Percentiles rank a stretch among this genome's conserved stretches.
These are phyloP conservation scores for Xiphophorus couchianus DNA, from an alignment of 2,113 vertebrate genomes.

Conservation along the genomic window DNA sequence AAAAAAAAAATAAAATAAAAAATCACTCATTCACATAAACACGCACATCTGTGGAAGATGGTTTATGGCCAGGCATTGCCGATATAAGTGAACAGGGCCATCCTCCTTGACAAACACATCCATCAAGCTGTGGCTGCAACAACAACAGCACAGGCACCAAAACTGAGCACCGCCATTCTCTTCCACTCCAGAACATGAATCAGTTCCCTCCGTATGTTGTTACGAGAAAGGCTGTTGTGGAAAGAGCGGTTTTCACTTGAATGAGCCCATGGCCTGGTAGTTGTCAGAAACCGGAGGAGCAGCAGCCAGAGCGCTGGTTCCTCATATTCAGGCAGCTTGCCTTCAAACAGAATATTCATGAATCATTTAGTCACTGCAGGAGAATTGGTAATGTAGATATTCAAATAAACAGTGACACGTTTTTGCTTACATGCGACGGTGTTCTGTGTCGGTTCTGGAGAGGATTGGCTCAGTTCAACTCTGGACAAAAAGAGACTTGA, in stretches of 20 bases:
- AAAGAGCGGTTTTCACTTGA: slow-evolving; percentile 51
- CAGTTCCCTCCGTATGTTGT: slow-evolving; percentile 45
- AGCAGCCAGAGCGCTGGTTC: slow-evolving; percentile 30
- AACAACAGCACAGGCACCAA: slow-evolving; percentile 61
- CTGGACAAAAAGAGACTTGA: slow-evolving; percentile 35
- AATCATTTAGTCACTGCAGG: slow-evolving; percentile 24
- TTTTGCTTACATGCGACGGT: slow-evolving; percentile 15
- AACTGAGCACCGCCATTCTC: slow-evolving; percentile 50
- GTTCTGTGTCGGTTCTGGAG: slow-evolving; percentile 16
- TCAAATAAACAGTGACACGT: slow-evolving; percentile 21
- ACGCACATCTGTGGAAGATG: slow-evolving; percentile 53
- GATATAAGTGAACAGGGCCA: slow-evolving; percentile 76
- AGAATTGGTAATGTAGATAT: background rate
- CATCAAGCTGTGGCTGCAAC: slow-evolving; percentile 70
- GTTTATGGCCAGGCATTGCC: slow-evolving; percentile 73
- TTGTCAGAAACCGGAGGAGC: slow-evolving; percentile 51
- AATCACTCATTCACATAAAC: slow-evolving; percentile 21
- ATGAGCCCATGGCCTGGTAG: slow-evolving; percentile 50
- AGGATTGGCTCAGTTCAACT: slow-evolving; percentile 25
- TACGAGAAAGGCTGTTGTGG: slow-evolving; percentile 44
- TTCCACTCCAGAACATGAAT: slow-evolving; percentile 40
- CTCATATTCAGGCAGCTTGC: slow-evolving; percentile 28
- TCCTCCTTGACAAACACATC: slow-evolving; percentile 74
- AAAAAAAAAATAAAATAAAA: slow-evolving; percentile 20
- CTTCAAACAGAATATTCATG: slow-evolving; percentile 35